Base-by-base conservation (phyloP, 2,797 vertebrate species). In the Mareca strepera region DNA sequence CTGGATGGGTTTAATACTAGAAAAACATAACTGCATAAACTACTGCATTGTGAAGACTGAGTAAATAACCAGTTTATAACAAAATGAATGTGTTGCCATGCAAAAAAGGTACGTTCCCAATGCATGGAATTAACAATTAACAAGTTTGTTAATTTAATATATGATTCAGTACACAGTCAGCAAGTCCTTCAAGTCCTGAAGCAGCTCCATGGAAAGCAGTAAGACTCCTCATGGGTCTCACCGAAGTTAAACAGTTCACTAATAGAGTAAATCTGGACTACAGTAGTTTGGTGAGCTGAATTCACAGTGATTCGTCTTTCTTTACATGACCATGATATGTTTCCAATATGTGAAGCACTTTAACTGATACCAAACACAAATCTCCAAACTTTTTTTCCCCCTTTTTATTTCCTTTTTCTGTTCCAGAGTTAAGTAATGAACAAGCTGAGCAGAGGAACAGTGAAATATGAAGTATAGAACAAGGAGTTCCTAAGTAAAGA, bases 351-450 rank as follows among this genome's bases (percentile, higher is more conserved):
- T 37, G 86, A 84, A 64, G 41, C 21, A 33, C 12, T 41, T 66
- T 39, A 76, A 62, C 12, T 50, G 26, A 63, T 0, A 82, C 25
- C 23, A 90, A 93, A 74, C 50, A 91, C 17, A 88, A 63, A 70
- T 53, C 52, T 88, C 35, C 59, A 91, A 44, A 85, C 14, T 17
- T 53, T 11, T 94, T 58, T 28, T 22, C 2, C 12, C 28, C 2
- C 3, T 10, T 86, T 96, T 96, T 90, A 94, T 76, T 76, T 74
- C 62, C 82, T 62, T 87, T 82, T 88, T 73, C 17, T 48, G 37
- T 93, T 96, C 35, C 28, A 94, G 56, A 86, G 63, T 60, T 63
- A 86, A 92, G 37, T 74, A 75, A 77, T 76, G 44, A 66, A 88
- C 5, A 39, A 90, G 28, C 50, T 46, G 50, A 88, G 56, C 28